phyloP scores from a whole-genome alignment of 37 sponge, comb jelly and placozoan species.

The Diacarnus erythraeanus region DNA sequence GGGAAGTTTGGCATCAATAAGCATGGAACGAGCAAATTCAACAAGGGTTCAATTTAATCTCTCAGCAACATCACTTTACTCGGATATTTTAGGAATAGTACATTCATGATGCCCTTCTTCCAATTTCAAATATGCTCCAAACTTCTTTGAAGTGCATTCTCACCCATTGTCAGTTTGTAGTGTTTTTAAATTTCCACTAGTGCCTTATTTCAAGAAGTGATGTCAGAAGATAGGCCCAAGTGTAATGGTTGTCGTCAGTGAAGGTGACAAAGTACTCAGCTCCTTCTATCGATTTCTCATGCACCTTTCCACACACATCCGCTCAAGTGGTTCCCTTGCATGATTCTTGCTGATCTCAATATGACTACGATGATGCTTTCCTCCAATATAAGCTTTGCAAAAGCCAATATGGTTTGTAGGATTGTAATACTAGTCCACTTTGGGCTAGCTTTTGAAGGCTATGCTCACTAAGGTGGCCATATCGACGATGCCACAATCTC shows the following conservation, averaged over 20 bases:
- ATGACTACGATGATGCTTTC: constrained; percentile 44
- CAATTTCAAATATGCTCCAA: constrained; percentile 26
- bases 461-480: constrained; percentile 50
- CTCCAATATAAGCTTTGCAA: constrained; percentile 50
- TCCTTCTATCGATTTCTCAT: constrained; percentile 28
- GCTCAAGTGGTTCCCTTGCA: constrained; percentile 31
- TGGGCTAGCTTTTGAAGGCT: constrained; percentile 37
- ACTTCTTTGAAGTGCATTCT: constrained; percentile 45
- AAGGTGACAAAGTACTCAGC: constrained; percentile 50
- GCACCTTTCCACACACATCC: constrained; percentile 58
- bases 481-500: constrained; percentile 49
- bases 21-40: constrained; percentile 49
- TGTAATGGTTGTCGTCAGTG: constrained; percentile 43
- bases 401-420: constrained; percentile 34
- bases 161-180: constrained; percentile 58
- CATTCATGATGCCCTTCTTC: constrained; percentile 50
- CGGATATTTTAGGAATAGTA: constrained; percentile 51
- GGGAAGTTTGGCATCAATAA: constrained; percentile 30
- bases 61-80: constrained; percentile 65
- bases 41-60: constrained; percentile 61
- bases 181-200: constrained; percentile 36
- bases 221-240: constrained; percentile 34
- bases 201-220: too few species aligned
- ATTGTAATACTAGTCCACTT: constrained; percentile 39
- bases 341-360: constrained; percentile 20